These are phyloP conservation scores for Eueremaeus valkanovi DNA, from an alignment of 2,888 invertebrate genomes.

Conservation along the genomic window DNA sequence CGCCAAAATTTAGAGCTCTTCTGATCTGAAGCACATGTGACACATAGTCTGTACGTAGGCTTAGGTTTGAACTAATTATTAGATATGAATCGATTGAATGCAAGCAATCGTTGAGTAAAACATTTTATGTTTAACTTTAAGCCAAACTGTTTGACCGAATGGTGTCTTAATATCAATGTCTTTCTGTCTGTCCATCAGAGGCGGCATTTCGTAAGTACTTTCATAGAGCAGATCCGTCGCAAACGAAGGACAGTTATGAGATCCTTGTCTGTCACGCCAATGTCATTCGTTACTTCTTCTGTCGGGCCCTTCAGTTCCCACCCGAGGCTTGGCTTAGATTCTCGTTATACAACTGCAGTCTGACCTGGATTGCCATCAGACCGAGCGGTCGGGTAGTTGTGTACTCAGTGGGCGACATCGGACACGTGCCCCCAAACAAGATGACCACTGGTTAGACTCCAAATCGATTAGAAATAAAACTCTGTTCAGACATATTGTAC, in stretches of 20 bases:
- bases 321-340: slow-evolving; percentile 95
- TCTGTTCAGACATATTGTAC: background rate
- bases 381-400: slow-evolving; percentile 82
- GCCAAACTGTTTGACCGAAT: too few species aligned
- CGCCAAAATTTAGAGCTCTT: too few species aligned
- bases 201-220: slow-evolving; percentile 91
- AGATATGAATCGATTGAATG: too few species aligned
- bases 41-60: too few species aligned
- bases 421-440: slow-evolving; percentile 74
- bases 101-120: background rate
- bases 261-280: slow-evolving; percentile 95
- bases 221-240: slow-evolving; percentile 75
- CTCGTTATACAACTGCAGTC: slow-evolving; percentile 82
- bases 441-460: slow-evolving; percentile 48
- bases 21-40: too few species aligned
- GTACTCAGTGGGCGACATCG: slow-evolving; percentile 76
- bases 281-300: slow-evolving; percentile 70
- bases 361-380: slow-evolving; percentile 82
- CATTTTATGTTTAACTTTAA: background rate
- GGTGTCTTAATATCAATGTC: too few species aligned
- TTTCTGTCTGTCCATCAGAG: slow-evolving; percentile 53
- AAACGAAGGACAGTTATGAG: slow-evolving; percentile 77
- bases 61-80: too few species aligned
- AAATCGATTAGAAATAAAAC: background rate
- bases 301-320: slow-evolving; percentile 85